phyloP scores from a whole-genome alignment of 2,888 invertebrate species.

The Latrodectus hesperus region DNA sequence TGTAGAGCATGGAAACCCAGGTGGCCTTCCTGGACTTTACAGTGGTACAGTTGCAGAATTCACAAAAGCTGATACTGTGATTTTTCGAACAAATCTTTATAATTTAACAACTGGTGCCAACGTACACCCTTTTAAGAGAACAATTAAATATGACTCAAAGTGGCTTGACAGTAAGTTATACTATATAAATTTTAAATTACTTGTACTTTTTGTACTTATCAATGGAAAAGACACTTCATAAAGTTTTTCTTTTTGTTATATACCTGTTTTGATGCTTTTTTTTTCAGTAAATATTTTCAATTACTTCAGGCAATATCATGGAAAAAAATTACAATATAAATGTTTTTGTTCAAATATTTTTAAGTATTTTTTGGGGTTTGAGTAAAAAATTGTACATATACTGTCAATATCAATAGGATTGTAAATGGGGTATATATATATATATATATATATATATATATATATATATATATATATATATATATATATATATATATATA shows the following conservation, averaged over 20 bases:
- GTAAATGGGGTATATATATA: neutral
- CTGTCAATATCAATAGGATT: neutral
- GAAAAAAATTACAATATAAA: neutral
- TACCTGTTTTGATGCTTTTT: neutral
- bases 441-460: neutral
- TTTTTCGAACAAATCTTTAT: constrained; percentile 95
- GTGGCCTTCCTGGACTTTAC: constrained; percentile 92
- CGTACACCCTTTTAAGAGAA: constrained; percentile 92
- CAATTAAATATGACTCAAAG: constrained; percentile 96
- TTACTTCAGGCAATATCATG: neutral
- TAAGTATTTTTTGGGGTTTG: neutral
- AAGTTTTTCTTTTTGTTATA: neutral
- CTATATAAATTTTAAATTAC: too few species aligned
- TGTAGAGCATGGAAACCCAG: constrained; percentile 92
- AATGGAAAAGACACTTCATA: neutral
- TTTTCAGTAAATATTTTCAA: neutral
- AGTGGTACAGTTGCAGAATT: constrained; percentile 98
- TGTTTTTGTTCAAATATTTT: too few species aligned
- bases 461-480: neutral
- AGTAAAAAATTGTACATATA: neutral
- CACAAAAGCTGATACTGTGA: constrained; percentile 97
- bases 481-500: neutral
- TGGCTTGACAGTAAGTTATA: constrained; percentile 96
- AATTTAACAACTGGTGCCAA: constrained; percentile 90
- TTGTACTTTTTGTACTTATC: too few species aligned